Percentiles rank a stretch among this genome's conserved stretches.
phyloP scores from a whole-genome alignment of 2,113 vertebrate genomes.

The Argyrosomus japonicus region DNA sequence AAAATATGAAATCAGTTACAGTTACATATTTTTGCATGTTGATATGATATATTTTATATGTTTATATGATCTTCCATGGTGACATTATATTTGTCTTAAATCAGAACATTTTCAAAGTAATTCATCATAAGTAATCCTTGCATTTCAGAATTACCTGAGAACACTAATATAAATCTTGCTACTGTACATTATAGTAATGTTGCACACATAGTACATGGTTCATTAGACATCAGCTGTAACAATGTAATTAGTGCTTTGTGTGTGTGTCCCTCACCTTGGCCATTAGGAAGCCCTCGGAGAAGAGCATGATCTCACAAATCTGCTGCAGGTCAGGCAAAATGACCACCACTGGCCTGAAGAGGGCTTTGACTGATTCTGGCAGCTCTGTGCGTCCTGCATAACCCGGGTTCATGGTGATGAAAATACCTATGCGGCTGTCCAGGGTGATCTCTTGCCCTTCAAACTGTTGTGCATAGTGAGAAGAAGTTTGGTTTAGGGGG shows the following conservation, averaged over 20 bases:
- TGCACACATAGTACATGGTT: not conserved
- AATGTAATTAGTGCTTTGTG: not conserved
- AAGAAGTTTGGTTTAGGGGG: not conserved
- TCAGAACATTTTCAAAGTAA: not conserved
- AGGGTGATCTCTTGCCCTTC: constrained; percentile 93
- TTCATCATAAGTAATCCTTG: not conserved
- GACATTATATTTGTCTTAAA: too few species aligned
- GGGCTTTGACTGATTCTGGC: constrained; percentile 96
- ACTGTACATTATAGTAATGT: not conserved
- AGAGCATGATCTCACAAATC: constrained; percentile 99
- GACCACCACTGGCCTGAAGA: constrained; percentile 96
- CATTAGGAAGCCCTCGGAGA: constrained; percentile 95
- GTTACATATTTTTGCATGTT: not conserved
- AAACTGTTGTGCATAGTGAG: constrained; percentile 83
- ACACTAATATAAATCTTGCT: not conserved
- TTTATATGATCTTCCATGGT: too few species aligned
- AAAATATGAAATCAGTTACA: not conserved
- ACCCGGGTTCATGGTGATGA: constrained; percentile 99
- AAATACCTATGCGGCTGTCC: constrained; percentile 93
- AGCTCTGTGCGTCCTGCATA: constrained; percentile 96
- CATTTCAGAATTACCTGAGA: not conserved
- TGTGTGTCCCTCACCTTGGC: constrained; percentile 87
- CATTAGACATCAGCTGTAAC: not conserved
- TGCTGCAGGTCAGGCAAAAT: constrained; percentile 97
- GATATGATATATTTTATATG: too few species aligned